A percentile compares a stretch with the other conserved stretches of the same genome.
Conservation (phyloP, 2,113 vertebrate species). For the Odontesthes bonariensis region DNA sequence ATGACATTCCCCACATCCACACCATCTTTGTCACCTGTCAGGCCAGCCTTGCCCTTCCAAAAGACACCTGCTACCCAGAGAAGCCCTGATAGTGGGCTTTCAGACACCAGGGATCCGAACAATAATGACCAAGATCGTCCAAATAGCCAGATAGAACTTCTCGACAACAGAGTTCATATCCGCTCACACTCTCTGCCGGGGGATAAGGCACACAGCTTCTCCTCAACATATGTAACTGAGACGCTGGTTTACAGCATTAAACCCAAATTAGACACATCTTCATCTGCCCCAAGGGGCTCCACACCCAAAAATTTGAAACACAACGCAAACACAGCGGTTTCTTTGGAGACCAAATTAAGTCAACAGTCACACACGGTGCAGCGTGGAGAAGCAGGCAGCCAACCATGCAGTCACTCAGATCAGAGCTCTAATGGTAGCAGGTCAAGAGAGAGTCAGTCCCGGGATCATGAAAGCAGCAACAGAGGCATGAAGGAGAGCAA, state of each 20-base stretch:
- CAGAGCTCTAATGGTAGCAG: slow-evolving; percentile 51
- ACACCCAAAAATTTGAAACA: slow-evolving; percentile 37
- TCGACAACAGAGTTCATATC: slow-evolving; percentile 63
- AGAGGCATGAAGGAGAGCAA: slow-evolving; percentile 55
- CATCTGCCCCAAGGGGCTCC: slow-evolving; percentile 10
- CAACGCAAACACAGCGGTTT: not conserved
- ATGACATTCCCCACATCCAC: not conserved
- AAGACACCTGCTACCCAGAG: slow-evolving; percentile 28
- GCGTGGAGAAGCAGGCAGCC: slow-evolving; percentile 9
- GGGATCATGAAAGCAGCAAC: slow-evolving; percentile 24
- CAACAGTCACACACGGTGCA: slow-evolving; percentile 34
- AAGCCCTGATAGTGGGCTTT: slow-evolving; percentile 13
- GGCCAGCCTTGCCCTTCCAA: slow-evolving; percentile 21
- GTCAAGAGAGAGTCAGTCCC: slow-evolving; percentile 41
- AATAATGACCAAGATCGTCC: slow-evolving; percentile 25
- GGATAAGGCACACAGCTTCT: slow-evolving; percentile 11
- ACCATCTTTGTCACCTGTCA: slow-evolving; percentile 6
- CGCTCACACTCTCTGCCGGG: slow-evolving; percentile 26
- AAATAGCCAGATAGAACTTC: slow-evolving; percentile 40
- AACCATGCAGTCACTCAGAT: slow-evolving; percentile 31
- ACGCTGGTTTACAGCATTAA: slow-evolving; percentile 70
- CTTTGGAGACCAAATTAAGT: slow-evolving; percentile 40
- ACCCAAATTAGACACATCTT: slow-evolving; percentile 29
- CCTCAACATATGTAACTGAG: slow-evolving; percentile 61
- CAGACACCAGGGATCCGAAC: slow-evolving; percentile 30